phyloP scores from a whole-genome alignment of 64 coral and sea anemone genomes.

The Platygyra sinensis region DNA sequence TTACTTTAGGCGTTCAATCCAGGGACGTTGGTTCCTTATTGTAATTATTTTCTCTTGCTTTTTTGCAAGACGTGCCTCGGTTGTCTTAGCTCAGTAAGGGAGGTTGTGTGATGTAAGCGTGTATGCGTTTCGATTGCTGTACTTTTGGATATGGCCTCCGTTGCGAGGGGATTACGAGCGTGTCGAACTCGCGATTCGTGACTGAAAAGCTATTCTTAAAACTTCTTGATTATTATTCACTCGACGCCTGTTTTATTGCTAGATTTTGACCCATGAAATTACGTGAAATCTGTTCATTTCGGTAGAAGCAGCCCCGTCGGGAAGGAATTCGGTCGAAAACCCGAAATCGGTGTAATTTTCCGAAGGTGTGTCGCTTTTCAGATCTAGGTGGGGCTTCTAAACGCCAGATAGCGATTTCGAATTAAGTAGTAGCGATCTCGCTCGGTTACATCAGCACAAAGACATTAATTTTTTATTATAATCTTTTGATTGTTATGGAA shows the following conservation, averaged over 20 bases:
- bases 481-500: slow-evolving; percentile 78
- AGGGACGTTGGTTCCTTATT: slow-evolving; percentile 15
- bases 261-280: neutral
- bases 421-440: slow-evolving; percentile 35
- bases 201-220: slow-evolving; percentile 21
- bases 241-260: neutral
- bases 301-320: slow-evolving; percentile 20
- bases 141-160: slow-evolving; percentile 16
- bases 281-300: slow-evolving; percentile 12
- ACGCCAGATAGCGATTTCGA: neutral
- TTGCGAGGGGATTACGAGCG: slow-evolving; percentile 24
- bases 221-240: slow-evolving; percentile 40
- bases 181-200: neutral
- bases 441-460: slow-evolving; percentile 48
- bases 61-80: slow-evolving; percentile 9
- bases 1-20: slow-evolving; percentile 49
- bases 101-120: neutral
- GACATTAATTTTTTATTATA: slow-evolving; percentile 91
- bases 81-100: neutral
- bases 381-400: slow-evolving; percentile 65
- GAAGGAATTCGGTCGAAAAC: slow-evolving; percentile 39
- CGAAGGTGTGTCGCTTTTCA: slow-evolving; percentile 59
- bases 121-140: slow-evolving; percentile 1
- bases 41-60: slow-evolving; percentile 46
- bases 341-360: slow-evolving; percentile 48